Conservation (phyloP, 2,113 vertebrate species). For the Pomatostomus ruficeps region DNA sequence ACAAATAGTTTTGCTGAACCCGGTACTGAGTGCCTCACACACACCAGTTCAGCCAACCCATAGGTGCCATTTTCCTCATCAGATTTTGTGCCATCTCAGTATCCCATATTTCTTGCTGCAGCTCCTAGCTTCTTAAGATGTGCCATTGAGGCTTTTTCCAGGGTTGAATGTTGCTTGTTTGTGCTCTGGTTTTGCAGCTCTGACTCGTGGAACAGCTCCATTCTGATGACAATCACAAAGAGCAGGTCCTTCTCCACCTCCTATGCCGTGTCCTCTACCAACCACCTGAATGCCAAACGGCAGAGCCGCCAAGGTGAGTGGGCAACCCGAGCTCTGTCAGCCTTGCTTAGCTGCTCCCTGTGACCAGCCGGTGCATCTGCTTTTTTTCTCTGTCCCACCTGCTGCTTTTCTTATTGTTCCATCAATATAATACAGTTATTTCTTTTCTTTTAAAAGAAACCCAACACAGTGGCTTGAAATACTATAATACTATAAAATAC, state of each 20-base stretch:
- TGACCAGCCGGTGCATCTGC: not conserved
- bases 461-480: not conserved
- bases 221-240: constrained; percentile 84
- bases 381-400: not conserved
- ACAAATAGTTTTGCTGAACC: not conserved
- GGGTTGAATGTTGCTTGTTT: not conserved
- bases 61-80: not conserved
- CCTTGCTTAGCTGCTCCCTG: fast-evolving
- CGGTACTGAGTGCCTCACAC: not conserved
- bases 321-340: not conserved
- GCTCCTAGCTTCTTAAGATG: not conserved
- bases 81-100: not conserved
- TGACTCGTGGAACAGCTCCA: constrained; percentile 83
- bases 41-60: not conserved
- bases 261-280: constrained; percentile 76
- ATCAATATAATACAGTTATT: not conserved
- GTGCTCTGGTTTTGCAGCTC: constrained; percentile 47
- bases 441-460: not conserved
- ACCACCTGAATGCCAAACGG: constrained; percentile 84
- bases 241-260: constrained; percentile 87
- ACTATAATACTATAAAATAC: too few relatives aligned
- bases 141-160: not conserved
- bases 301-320: constrained; percentile 78
- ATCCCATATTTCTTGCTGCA: not conserved
- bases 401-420: not conserved